Percentiles rank a stretch among this genome's conserved stretches.
Conservation (phyloP, 2,888 invertebrate genomes). For the Volucella inflata region DNA sequence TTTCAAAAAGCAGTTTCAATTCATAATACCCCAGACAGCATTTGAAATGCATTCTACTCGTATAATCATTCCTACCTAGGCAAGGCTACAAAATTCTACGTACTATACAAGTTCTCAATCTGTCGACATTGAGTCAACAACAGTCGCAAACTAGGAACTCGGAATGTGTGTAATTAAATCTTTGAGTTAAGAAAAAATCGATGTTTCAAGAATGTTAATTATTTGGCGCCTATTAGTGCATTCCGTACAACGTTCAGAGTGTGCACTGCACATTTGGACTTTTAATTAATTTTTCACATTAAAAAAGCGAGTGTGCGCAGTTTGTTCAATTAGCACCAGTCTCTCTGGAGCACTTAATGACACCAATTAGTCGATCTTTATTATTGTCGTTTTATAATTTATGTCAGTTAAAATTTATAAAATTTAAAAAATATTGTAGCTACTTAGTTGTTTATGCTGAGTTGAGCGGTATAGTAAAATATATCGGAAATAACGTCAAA, state of each 20-base stretch:
- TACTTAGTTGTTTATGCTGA: no score
- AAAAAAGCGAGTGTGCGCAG: conserved; percentile 3
- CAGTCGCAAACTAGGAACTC: background rate
- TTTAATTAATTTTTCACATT: conserved; percentile 50
- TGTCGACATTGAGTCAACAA: conserved; percentile 34
- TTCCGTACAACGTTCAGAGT: conserved; percentile 47
- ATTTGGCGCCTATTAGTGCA: conserved; percentile 63
- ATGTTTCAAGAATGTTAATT: conserved; percentile 58
- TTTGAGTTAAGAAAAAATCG: conserved; percentile 48
- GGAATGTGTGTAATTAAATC: conserved; percentile 62
- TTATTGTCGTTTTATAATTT: background rate
- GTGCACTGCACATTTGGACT: conserved; percentile 45
- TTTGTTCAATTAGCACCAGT: conserved; percentile 33
- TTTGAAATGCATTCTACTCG: background rate
- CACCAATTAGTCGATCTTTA: background rate
- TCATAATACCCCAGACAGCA: background rate
- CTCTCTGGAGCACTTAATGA: conserved; percentile 10
- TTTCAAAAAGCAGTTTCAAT: background rate
- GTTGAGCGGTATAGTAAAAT: no score
- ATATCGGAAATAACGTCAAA: no score
- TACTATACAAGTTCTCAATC: background rate
- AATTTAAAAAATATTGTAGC: no score
- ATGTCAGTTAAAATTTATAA: no score
- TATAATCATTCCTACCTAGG: background rate
- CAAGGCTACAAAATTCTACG: background rate